Base-by-base conservation (phyloP, 2,113 vertebrate species). In the Orthonyx spaldingii region DNA sequence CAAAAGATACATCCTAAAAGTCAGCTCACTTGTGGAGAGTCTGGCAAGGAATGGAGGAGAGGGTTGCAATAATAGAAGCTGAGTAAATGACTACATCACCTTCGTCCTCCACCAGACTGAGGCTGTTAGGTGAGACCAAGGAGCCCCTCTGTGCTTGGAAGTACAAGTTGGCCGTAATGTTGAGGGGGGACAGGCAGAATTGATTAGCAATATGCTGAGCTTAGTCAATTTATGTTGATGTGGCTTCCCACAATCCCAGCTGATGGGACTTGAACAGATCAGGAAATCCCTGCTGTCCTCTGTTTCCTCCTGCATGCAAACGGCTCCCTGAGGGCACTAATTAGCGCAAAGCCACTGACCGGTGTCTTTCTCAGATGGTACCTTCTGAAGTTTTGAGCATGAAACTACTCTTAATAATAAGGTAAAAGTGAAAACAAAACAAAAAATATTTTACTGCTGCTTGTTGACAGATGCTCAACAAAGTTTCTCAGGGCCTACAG, bases 211-310 rank as follows among this genome's bases (percentile, higher is more conserved):
- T 39, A 55, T 16, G 42, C 87, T 64, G 68, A 92, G 30, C 14
- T 57, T 9, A 56, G 76, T 33, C 80, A 59, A 18, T 66, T 64
- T 68, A 55, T 32, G 77, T 78, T 28, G 39, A 78, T 66, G 64
- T 44, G 64, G 80, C 55, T 77, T 92, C 85, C 80, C 64, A 42
- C 86, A 66, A 44, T 81, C 86, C 42, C 86, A 66, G 56, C 32
- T 50, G 80, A 46, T 32, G 39, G 46, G 56, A 56, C 49, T 83
- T 35, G 1, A 11, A 60, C 63, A 80, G 46, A 92, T 72, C 50
- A 66, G 68, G 83, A 90, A 84, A 86, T 84, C 64, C 79, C 83
- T 83, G 55, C 42, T 83, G 79, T 39, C 75, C 61, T 66, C 80
- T 53, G 42, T 7, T 63, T 78, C 86, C 23, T 59, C 57, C 72